Base-by-base conservation (phyloP, 2,888 invertebrate genomes). In the Crossocerus cetratus region DNA sequence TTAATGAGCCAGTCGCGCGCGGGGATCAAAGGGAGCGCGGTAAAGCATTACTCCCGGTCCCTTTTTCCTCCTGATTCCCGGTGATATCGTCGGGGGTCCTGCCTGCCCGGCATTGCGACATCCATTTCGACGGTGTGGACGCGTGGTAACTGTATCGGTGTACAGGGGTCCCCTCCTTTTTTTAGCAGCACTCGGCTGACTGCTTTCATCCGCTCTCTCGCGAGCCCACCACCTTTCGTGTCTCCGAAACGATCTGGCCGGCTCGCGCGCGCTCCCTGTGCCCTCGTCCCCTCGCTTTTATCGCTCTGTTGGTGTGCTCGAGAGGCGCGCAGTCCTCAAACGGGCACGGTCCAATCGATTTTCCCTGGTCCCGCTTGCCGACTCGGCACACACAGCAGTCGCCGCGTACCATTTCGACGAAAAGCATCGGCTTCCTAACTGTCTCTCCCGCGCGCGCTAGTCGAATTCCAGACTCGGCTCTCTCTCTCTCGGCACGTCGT, bases 331-430 rank as follows among this genome's bases (percentile, higher is more conserved):
- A 73, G 82, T 72, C 77, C 82, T 82, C 74, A 72, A 82, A 78
- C 76, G 82, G 80, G 80, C 80, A 78, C 82, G 78, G 73, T 80
- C 80, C 74, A 75, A 82, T 82, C 82, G 82, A 82, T 82, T 82
- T 82, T 82, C 75, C 72, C 68, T 78, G 78, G 68, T 82, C 74
- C 75, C 68, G 67, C 70, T 75, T 75, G 70, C 72, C 58, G 80
- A 66, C 80, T 72, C 58, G 66, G 68, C 80, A 57, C 65, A 69
- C 64, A n/a, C n/a, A 65, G 64, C 73, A 74, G 77, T 77, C 68
- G 56, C 61, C 77, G 61, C 45, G 58, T 65, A 57, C 56, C 64
- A 63, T 55, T 43, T 60, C 21, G 63, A 53, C 49, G n/a, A 49
- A 14, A 5, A 16, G 49, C 16, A 49, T 32, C 32, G 5, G 32